Evolutionary conservation across 2,113 vertebrate genomes (phyloP).

Genomic region (Chlamydotis undulata): DNA sequence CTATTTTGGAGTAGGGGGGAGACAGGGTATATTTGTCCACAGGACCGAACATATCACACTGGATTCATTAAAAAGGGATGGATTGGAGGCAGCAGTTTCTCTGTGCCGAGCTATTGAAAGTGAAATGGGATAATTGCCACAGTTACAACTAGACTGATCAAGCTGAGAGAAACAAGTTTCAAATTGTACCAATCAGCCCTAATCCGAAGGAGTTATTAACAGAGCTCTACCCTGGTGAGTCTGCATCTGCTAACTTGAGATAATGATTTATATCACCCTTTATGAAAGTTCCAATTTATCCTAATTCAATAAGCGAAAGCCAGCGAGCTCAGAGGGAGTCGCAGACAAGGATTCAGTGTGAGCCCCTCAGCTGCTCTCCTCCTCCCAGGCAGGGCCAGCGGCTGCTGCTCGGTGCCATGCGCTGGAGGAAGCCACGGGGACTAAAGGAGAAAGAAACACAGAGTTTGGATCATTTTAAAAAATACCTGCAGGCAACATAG

Average conservation of each 20-base stretch:
- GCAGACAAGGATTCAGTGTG: background rate
- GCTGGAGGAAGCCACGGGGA: background rate
- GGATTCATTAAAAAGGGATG: slow-evolving; percentile 75
- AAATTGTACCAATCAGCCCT: slow-evolving; percentile 85
- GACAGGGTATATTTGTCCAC: slow-evolving; percentile 11
- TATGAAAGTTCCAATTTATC: slow-evolving; percentile 83
- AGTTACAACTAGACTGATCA: slow-evolving; percentile 81
- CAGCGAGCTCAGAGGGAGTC: slow-evolving; percentile 46
- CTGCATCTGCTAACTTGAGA: slow-evolving; percentile 82
- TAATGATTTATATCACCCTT: slow-evolving; percentile 85
- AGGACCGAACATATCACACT: slow-evolving; percentile 15
- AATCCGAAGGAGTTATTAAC: slow-evolving; percentile 84
- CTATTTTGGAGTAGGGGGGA: background rate
- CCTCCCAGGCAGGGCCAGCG: background rate
- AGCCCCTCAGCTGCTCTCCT: background rate
- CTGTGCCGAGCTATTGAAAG: slow-evolving; percentile 77
- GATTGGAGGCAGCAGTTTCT: slow-evolving; percentile 68
- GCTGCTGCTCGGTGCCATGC: background rate
- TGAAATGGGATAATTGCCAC: slow-evolving; percentile 83
- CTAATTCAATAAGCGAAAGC: slow-evolving; percentile 82
- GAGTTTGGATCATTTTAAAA: too few relatives aligned
- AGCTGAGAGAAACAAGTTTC: slow-evolving; percentile 87
- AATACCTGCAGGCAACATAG: background rate
- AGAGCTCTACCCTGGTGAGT: slow-evolving; percentile 80
- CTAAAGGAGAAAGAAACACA: background rate